phyloP scores from a whole-genome alignment of 2,113 vertebrate species.

The Nycticebus coucang region DNA sequence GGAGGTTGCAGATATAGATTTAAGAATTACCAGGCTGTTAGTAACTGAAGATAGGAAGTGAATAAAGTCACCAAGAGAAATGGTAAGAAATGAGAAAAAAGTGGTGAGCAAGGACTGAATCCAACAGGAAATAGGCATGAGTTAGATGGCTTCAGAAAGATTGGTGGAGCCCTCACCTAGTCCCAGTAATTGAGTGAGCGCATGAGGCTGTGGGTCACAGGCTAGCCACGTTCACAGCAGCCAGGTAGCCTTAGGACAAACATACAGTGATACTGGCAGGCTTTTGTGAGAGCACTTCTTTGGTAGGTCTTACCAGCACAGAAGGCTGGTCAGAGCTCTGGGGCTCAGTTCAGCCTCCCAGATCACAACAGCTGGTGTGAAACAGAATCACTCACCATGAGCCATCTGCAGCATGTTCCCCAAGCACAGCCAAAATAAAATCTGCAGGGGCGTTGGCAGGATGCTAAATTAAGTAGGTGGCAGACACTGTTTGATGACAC shows the following conservation, averaged over 20 bases:
- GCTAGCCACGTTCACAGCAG: background rate
- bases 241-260: background rate
- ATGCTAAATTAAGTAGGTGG: constrained; percentile 46
- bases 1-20: background rate
- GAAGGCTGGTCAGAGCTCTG: background rate
- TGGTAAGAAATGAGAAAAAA: too few relatives aligned
- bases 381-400: background rate
- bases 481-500: constrained; percentile 35
- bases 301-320: background rate
- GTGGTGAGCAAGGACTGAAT: too few relatives aligned
- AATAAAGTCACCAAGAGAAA: background rate
- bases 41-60: background rate
- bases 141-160: background rate
- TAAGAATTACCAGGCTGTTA: background rate
- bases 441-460: background rate
- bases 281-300: background rate
- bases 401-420: background rate
- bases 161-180: rapidly evolving
- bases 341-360: background rate
- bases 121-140: background rate
- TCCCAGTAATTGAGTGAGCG: background rate
- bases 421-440: background rate
- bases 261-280: background rate
- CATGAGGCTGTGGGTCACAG: background rate
- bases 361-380: background rate